Evolutionary conservation across 2,113 vertebrate species (phyloP), one percentile per base, ranked within the genome.

Genomic region (Brienomyrus longianalis): DNA sequence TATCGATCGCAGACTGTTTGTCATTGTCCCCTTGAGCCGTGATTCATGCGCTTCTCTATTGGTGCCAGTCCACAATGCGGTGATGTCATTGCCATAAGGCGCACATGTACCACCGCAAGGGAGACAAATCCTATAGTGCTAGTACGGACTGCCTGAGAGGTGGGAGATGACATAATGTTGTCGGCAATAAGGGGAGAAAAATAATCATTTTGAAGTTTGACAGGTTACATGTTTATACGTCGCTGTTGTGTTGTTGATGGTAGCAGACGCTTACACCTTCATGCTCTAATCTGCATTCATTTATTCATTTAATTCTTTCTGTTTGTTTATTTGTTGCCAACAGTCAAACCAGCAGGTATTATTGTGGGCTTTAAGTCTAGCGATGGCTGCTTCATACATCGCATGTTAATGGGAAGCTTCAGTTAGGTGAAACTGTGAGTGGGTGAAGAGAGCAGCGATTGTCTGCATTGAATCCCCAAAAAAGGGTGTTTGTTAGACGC

Each of bases 71-170:
- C 91, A 87, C 92, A 43, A 90, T 90, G 93, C 91, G 94, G 91
- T 96, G 96, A 96, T 94, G 96, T 96, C 95, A 96, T 95, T 91
- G 94, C 94, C 91, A 47, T 92, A 91, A 94, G 93, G 92, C 93
- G 83, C 93, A 94, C 94, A 93, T 94, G 93, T 92, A 92, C 54
- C 21, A 88, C 89, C 92, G 90, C 90, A 92, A 91, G 91, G 91
- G 85, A 90, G 91, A 89, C 90, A 89, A 90, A 91, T 88, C 92
- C 90, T 91, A 90, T 93, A 91, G 92, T 93, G 92, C 94, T 94
- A 95, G 94, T 94, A 94, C 93, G 91, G 92, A 92, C 96, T 96
- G 95, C 93, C 94, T 21, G 94, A 96, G 95, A 90, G n/a, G 90
- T 59, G 66, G 87, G 43, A 91, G 39, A 27, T 56, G 91, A 90